Base-by-base conservation (phyloP, 2,797 vertebrate species). In the Taenioides sp. region DNA sequence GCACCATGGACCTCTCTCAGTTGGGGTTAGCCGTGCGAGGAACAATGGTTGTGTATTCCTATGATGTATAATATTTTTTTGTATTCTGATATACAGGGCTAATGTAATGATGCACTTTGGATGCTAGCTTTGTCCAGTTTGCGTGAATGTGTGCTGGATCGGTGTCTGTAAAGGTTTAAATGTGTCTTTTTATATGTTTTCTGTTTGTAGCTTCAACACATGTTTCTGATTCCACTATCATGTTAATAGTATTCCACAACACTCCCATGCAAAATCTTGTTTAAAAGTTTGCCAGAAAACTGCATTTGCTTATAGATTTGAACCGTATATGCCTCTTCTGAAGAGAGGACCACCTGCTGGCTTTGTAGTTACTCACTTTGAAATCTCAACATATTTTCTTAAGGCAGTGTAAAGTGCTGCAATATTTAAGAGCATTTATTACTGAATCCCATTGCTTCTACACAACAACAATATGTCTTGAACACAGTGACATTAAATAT, bases 21-120 rank as follows among this genome's bases (percentile, higher is more conserved):
- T 55, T 16, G 52, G 25, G 18, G 50, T 74, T 57, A 58, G 65
- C 66, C 65, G 76, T 81, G 81, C 70, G 71, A 81, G 28, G 72
- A 89, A 66, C n/a, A 63, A 52, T 77, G 67, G 72, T 86, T 86
- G 78, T 79, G 49, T 83, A 76, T 85, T 52, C 71, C 85, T 76
- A 80, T 88, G 79, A 87, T 81, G 77, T 86, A 79, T 78, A 82
- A 72, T 87, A 85, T 73, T 81, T 76, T 75, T 82, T 76, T 86
- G 78, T 76, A 86, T 90, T 85, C 69, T 86, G 86, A 91, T 86
- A 86, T 82, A 89, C 80, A 91, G 88, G 89, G 86, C 86, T 90
- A 77, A 87, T 88, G 78, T 86, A 82, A 89, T 88, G 73, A 91
- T 92, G 91, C 92, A 93, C 92, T 93, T 93, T 92, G 86, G 85